Base-by-base conservation (phyloP, 2,797 vertebrate genomes). In the Percopsis omiscomaycus region DNA sequence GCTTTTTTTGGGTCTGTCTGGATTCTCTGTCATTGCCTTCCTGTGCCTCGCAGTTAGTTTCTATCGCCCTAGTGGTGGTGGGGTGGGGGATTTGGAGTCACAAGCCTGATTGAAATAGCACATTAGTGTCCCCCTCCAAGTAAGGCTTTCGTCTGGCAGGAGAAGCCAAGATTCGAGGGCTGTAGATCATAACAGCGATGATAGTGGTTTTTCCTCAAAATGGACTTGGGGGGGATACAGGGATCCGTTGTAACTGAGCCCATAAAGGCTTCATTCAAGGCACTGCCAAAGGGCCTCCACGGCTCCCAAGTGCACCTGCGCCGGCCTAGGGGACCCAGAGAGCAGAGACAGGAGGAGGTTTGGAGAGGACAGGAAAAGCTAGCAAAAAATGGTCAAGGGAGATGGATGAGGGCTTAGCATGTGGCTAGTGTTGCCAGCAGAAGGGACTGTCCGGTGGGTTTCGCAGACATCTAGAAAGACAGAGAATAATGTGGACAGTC, bases 161-260 rank as follows among this genome's bases (percentile, higher is more conserved):
- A 74, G 66, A 64, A 64, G 71, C 59, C 70, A 73, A 75, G 69
- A 76, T 86, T 29, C 63, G 66, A 80, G 73, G 79, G 75, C 77
- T 84, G 86, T 88, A 88, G 80, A 91, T 92, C 91, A 91, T 89
- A 91, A 86, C 82, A 82, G 78, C 72, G 75, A 88, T 88, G 83
- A 87, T 82, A 75, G 84, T 84, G 78, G 68, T 78, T 86, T 88
- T 83, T 67, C 88, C 83, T 67, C 76, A 82, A 82, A 81, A 81
- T 83, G 80, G 71, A 86, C 78, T 72, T 66, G 56, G 45, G 66
- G 69, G 69, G 61, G 72, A 60, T 78, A 90, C 86, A 89, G 82
- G 76, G 83, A 70, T 55, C 74, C 84, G 89, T 90, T 90, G 81
- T 91, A 82, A 89, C 63, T 10, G 59, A 65, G 67, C 64, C 75